Conservation (phyloP, 2,797 vertebrate genomes). For the Gobionotothen gibberifrons region DNA sequence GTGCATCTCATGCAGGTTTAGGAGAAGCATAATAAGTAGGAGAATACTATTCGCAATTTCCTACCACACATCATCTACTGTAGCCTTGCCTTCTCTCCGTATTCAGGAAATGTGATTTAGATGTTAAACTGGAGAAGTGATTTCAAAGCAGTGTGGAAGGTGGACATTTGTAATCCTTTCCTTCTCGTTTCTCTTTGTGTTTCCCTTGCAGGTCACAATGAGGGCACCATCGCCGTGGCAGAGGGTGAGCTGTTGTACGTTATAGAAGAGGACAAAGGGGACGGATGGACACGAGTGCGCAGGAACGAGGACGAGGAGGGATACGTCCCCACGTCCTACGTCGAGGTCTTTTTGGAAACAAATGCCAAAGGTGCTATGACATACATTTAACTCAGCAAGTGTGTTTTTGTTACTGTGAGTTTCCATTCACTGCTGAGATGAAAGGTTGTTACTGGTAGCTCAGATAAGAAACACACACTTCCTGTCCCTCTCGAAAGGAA, state of each 20-base stretch:
- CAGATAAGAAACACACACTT: constrained; percentile 31
- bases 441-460: constrained; percentile 30
- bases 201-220: constrained; percentile 89
- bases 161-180: not conserved
- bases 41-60: too few relatives aligned
- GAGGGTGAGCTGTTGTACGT: constrained; percentile 96
- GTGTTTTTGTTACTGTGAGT: constrained; percentile 32
- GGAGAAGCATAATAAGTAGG: too few relatives aligned
- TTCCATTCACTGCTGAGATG: constrained; percentile 31
- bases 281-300: constrained; percentile 98
- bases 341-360: constrained; percentile 98
- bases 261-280: constrained; percentile 99
- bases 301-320: constrained; percentile 98
- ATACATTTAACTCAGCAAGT: constrained; percentile 89
- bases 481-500: constrained; percentile 28
- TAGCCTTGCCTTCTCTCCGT: constrained; percentile 6
- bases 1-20: not conserved
- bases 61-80: not conserved
- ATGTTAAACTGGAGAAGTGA: not conserved
- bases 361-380: constrained; percentile 99
- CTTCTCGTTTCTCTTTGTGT: not conserved
- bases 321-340: constrained; percentile 97
- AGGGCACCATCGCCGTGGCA: constrained; percentile 95
- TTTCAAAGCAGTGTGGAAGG: not conserved
- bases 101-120: not conserved